Evolutionary conservation across 2,113 vertebrate species (phyloP).

Genomic region (Mormyrus iriodes): DNA sequence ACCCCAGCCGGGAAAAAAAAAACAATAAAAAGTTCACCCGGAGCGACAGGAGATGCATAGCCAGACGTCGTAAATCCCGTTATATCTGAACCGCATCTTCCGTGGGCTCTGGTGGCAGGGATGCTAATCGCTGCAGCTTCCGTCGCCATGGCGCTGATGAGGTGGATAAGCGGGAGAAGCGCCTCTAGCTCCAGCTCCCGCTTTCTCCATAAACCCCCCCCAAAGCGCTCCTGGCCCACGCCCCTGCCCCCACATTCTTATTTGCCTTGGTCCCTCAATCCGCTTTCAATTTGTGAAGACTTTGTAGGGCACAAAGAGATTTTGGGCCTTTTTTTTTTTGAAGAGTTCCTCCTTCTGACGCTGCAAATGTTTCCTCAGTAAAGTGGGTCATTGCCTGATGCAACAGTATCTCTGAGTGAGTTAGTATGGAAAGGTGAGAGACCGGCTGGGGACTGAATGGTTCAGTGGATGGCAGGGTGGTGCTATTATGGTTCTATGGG

Average conservation of each 20-base stretch:
- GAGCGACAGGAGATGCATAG: neutral
- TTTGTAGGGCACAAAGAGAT: neutral
- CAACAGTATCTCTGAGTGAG: neutral
- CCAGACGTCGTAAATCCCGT: slow-evolving; percentile 4
- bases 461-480: neutral
- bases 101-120: neutral
- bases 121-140: slow-evolving; percentile 10
- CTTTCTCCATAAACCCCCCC: neutral
- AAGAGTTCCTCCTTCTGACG: neutral
- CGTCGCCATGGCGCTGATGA: neutral
- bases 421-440: neutral
- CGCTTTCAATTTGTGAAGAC: slow-evolving; percentile 11
- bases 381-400: neutral
- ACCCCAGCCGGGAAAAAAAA: neutral
- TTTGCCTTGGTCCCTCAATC: neutral
- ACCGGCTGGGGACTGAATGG: neutral
- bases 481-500: neutral
- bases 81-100: neutral
- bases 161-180: slow-evolving; percentile 3
- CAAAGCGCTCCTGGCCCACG: neutral
- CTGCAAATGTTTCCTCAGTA: neutral
- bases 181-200: neutral
- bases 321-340: neutral
- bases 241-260: neutral
- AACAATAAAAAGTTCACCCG: neutral